Evolutionary conservation across 2,797 vertebrate species (phyloP).

Genomic region (Pterois miles): DNA sequence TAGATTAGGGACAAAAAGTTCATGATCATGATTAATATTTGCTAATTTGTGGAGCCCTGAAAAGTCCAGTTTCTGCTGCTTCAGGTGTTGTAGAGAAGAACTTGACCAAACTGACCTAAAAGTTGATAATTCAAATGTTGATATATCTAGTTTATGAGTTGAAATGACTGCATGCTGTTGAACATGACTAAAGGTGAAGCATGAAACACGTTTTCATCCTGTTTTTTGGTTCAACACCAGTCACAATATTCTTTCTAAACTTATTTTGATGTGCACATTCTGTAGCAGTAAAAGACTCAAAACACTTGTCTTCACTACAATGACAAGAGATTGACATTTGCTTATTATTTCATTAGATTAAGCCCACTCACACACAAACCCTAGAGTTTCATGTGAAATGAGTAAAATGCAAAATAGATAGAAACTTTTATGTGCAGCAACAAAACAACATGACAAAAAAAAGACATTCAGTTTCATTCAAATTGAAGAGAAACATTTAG

Average conservation of each 20-base stretch:
- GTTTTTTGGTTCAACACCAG: background rate
- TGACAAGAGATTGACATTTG: background rate
- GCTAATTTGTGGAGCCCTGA: no score
- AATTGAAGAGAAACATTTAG: constrained; percentile 1
- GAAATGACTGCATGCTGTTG: background rate
- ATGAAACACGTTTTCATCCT: background rate
- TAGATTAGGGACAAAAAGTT: no score
- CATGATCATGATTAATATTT: no score
- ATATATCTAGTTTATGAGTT: background rate
- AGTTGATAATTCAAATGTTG: background rate
- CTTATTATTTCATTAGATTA: constrained; percentile 13
- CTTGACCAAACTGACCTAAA: background rate
- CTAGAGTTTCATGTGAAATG: background rate
- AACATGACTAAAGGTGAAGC: no score
- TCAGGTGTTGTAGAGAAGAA: background rate
- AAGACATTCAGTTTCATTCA: background rate
- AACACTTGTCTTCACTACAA: background rate
- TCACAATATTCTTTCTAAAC: background rate
- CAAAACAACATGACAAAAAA: constrained; percentile 26
- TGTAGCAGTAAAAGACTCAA: background rate
- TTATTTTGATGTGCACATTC: background rate
- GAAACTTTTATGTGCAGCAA: background rate
- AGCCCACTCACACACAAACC: background rate
- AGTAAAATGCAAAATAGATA: constrained; percentile 6
- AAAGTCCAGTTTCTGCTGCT: background rate